Evolutionary conservation across 1,140 invertebrate genomes (phyloP), one percentile per base, ranked within the genome.

Genomic region (Cyrtorhinus lividipennis): DNA sequence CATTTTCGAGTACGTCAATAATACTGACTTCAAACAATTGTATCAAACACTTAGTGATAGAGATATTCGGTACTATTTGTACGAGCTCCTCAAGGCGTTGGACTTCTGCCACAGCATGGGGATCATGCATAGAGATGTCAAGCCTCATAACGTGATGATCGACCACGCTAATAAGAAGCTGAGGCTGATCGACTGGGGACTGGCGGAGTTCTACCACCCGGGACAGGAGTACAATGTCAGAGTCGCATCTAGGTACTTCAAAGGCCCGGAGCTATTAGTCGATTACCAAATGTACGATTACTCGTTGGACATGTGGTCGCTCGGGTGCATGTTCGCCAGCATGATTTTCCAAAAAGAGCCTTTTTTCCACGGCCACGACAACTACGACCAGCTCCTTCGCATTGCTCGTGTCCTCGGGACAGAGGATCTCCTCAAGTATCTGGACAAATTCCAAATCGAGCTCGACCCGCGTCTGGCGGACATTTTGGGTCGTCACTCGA

Each of bases 311-410:
- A 96, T 99, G 94, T 99, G 96, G 96, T 96, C 92, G 67, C 76
- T 99, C 68, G 96, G 96, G 30, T 99, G 96, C 76, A 99, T 99
- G 96, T 82, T 99, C 67, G 96, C 96, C 66, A 96, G 92, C 70
- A 98, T 99, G 95, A 99, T 99, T 72, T 99, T 99, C 79, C 90
- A 95, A 76, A 99, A 98, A 82, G 96, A 99, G 76, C 96, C 96
- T 68, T 99, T 99, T 78, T 99, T 99, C 79, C 96, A 99, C 80
- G 96, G 96, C 66, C 95, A 99, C 78, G 96, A 99, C 76, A 99
- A 99, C 76, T 98, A 99, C 77, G 96, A 99, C 78, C 96, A 99
- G 78, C 81, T 99, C 77, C 96, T 99, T 67, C 85, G 95, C 76
- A 99, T 99, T 77, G 95, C 94, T 67, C 99, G 98, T 81, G 96